Evolutionary conservation across 2,888 invertebrate species (phyloP), one percentile per base, ranked within the genome.

Genomic region (Eledona agricola): DNA sequence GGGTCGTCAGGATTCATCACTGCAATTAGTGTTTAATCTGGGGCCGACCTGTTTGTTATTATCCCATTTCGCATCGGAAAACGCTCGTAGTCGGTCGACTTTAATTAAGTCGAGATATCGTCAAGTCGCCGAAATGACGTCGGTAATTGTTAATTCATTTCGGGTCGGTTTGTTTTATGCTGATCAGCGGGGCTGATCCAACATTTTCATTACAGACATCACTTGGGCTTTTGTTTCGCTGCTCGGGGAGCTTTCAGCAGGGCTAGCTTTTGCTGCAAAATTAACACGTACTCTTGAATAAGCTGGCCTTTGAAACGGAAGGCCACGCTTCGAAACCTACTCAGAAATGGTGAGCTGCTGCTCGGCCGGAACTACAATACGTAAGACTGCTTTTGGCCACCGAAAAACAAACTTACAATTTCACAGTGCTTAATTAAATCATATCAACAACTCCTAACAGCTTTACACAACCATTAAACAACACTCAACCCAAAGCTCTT

Each of bases 11-110:
- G 55, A 64, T 57, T 64, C 61, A 58, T 61, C 59, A 54, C 55
- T 50, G 45, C 58, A 60, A 62, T 62, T 62, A 62, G 55, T 56
- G 56, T 52, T 58, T 59, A 53, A 53, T 56, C 53, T 34, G 35
- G 47, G 50, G 50, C 28, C 13, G 55, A 55, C 50, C 50, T 55
- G 55, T 55, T 55, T 55, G 45, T 50, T 51, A 55, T 55, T 55
- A 55, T 51, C 45, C 34, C 50, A 51, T 55, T 50, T 45, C 50
- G 13, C 45, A 38, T 55, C 37, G 37, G 43, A 45, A 38, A 45
- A 37, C 22, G 43, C 29, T 15, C 22, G 42, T 15, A 32, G 28
- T 50, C 50, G 29, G 25, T 40, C 12, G 13, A n/a, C 20, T 23
- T 22, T 51, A 51, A 51, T 51, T 42, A 43, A 43, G 19, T 34